Percentiles rank a stretch among this genome's conserved stretches.
phyloP scores from a whole-genome alignment of 2,113 vertebrate genomes.

The Sprattus sprattus region DNA sequence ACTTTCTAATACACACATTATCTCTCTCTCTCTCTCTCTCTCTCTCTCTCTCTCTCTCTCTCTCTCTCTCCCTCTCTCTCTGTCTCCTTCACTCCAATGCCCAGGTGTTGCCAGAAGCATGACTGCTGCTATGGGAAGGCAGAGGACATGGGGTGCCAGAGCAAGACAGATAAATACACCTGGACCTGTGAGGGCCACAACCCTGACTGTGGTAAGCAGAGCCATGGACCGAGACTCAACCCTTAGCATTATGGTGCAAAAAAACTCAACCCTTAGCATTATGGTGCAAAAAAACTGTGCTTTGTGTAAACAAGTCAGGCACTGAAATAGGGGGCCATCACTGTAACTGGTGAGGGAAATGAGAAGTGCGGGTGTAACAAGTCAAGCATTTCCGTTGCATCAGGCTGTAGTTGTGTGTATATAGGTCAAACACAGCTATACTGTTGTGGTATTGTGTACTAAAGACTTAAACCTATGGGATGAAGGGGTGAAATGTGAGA shows the following conservation, averaged over 20 bases:
- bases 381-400: no score
- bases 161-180: constrained; percentile 33
- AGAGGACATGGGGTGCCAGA: constrained; percentile 40
- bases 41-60: not conserved
- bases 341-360: no score
- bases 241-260: no score
- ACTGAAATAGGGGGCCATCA: no score
- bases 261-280: not conserved
- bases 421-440: not conserved
- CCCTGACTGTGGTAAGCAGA: constrained; percentile 47
- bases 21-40: not conserved
- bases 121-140: constrained; percentile 54
- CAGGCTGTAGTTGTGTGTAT: not conserved
- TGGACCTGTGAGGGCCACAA: constrained; percentile 41
- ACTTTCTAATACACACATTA: not conserved
- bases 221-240: not conserved
- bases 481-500: not conserved
- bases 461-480: not conserved
- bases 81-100: not conserved
- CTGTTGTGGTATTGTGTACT: not conserved
- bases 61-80: not conserved
- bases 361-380: no score
- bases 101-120: constrained; percentile 53
- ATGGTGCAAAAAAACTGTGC: no score
- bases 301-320: no score